Base-by-base conservation (phyloP, 2,113 vertebrate genomes). In the Bettongia penicillata region DNA sequence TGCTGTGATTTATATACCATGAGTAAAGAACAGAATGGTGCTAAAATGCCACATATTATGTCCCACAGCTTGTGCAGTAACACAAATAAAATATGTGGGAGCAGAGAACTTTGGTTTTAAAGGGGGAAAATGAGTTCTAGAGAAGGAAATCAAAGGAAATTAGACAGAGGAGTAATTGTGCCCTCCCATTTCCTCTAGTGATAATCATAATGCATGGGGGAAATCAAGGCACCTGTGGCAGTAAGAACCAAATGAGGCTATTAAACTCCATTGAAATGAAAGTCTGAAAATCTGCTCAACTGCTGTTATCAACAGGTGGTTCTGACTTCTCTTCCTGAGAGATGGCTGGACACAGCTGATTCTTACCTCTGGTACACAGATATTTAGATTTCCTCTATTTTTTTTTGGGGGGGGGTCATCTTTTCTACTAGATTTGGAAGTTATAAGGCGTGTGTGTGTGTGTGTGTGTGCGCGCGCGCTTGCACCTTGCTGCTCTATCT, bases 1-100 rank as follows among this genome's bases (percentile, higher is more conserved):
- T 96, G 92, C 98, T 97, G 97, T 98, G 98, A 98, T 98, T 98
- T 98, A 98, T 98, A 98, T 43, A 92, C 93, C 93, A 53, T 49
- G 95, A 97, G 97, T 95, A 95, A 94, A 98, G 96, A 98, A 97
- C 95, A 95, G 53, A 98, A 94, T n/a, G 16, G 93, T 93, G 95
- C 95, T 98, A 97, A 98, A 97, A 98, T 94, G 94, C 97, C 51
- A 22, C 52, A 96, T 96, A 97, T 97, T 98, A 96, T 97, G 96
- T 96, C 92, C 89, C 93, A 91, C 97, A 97, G 97, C 95, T 97
- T 97, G 93, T 93, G 84, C 7, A 1, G 93, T 91, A 95, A 95
- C 95, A 98, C 94, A 98, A 98, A 98, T 96, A 98, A 98, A 98
- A 98, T 94, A 77, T 95, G 91, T 57, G 95, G 52, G 52, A 94